Evolutionary conservation across 1,140 invertebrate genomes (phyloP).

Genomic region (Paralvinella palmiformis): DNA sequence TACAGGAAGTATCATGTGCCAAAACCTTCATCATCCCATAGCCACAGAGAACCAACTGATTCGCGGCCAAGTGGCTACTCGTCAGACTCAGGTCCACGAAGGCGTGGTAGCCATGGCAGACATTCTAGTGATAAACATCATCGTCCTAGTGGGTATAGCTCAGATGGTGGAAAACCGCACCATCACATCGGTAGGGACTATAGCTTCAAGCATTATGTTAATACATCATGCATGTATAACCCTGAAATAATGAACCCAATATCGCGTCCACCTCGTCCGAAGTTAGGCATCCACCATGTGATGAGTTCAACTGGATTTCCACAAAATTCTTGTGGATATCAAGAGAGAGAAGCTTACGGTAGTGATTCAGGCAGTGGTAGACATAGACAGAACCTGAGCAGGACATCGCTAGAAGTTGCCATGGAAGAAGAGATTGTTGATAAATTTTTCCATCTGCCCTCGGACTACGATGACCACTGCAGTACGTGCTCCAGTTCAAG

Average conservation of each 20-base stretch:
- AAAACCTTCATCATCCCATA: no score
- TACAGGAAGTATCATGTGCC: no score
- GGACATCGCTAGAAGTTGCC: neutral
- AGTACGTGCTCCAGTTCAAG: constrained; percentile 77
- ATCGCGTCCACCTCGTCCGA: constrained; percentile 12
- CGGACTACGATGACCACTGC: constrained; percentile 54
- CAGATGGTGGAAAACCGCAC: neutral
- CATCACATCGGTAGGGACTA: neutral
- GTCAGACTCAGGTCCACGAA: neutral
- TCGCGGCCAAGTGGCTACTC: neutral
- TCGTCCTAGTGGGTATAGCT: neutral
- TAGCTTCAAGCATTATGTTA: no score
- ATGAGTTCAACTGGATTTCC: constrained; percentile 10
- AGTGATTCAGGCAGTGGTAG: constrained; percentile 1
- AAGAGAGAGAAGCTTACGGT: constrained; percentile 10
- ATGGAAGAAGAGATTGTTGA: constrained; percentile 2
- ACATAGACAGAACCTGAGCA: neutral
- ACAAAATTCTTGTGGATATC: constrained; percentile 11
- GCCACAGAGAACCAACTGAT: no score
- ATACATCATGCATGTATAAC: no score
- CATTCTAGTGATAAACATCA: neutral
- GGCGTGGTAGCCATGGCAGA: neutral
- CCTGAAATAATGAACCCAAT: constrained; percentile 23
- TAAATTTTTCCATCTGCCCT: neutral
- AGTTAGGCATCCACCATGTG: constrained; percentile 1